Evolutionary conservation across 2,888 invertebrate species (phyloP).

Genomic region (Griposia aprilina): DNA sequence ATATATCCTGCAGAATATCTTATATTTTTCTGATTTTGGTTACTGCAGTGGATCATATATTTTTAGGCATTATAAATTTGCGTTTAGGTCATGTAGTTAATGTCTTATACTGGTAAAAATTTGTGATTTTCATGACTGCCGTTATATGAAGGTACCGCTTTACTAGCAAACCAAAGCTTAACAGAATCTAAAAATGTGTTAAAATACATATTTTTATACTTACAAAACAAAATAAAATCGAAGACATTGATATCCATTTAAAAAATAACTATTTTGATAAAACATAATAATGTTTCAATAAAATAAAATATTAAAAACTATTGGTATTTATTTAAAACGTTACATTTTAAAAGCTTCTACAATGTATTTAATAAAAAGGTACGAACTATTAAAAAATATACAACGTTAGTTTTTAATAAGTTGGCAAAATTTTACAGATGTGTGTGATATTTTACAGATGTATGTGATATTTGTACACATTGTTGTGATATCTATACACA

Average conservation of each 20-base stretch:
- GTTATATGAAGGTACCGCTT: too few relatives aligned
- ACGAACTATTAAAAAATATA: not conserved
- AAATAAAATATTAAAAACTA: conserved; percentile 33
- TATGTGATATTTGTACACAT: not conserved
- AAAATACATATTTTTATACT: not conserved
- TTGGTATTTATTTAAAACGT: conserved; percentile 46
- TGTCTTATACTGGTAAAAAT: not conserved
- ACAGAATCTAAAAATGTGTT: conserved; percentile 5
- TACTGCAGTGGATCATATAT: too few relatives aligned
- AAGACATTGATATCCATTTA: conserved; percentile 46
- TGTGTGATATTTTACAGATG: too few relatives aligned
- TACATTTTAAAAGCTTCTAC: conserved; percentile 34
- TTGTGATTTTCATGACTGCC: not conserved
- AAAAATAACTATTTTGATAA: conserved; percentile 22
- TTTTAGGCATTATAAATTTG: too few relatives aligned
- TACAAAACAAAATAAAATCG: conserved; percentile 18
- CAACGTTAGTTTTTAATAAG: not conserved
- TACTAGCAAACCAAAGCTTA: not conserved
- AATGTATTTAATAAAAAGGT: conserved; percentile 17
- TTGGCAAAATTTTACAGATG: not conserved
- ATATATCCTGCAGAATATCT: too few relatives aligned
- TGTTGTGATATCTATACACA: too few relatives aligned
- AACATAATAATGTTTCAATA: conserved; percentile 13
- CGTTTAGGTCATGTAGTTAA: too few relatives aligned
- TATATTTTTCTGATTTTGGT: too few relatives aligned